phyloP scores from a whole-genome alignment of 1,140 invertebrate genomes.

The Homalodisca vitripennis region DNA sequence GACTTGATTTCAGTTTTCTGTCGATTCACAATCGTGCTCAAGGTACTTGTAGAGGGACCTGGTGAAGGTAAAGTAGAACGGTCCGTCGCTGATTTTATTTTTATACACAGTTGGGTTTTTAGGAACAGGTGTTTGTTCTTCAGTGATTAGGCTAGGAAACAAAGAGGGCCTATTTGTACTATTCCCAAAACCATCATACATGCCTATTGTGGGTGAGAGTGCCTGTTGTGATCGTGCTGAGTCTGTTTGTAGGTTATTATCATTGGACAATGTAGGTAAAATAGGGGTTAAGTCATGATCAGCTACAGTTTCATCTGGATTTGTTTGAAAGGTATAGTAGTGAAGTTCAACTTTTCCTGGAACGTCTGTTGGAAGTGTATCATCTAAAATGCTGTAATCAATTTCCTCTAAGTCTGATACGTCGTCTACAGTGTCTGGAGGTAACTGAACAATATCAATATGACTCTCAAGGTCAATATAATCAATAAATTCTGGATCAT shows the following conservation, averaged over 20 bases:
- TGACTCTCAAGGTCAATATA: conserved; percentile 6
- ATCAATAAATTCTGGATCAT: conserved; percentile 25
- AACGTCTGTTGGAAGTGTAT: conserved; percentile 19
- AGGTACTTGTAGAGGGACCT: conserved; percentile 24
- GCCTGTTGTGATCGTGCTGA: conserved; percentile 8
- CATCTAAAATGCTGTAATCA: conserved; percentile 24
- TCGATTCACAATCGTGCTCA: background rate
- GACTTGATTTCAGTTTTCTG: background rate
- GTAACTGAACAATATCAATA: conserved; percentile 25
- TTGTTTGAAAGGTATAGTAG: background rate
- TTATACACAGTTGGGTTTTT: no score
- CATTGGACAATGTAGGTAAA: conserved; percentile 15
- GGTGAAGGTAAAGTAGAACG: no score
- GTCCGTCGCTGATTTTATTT: no score
- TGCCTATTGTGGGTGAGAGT: no score
- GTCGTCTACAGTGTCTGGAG: conserved; percentile 24
- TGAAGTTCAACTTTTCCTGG: conserved; percentile 26
- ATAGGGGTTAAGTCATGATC: conserved; percentile 9
- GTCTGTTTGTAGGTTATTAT: conserved; percentile 19
- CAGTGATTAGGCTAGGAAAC: no score
- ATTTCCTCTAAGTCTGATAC: conserved; percentile 29
- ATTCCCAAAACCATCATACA: no score
- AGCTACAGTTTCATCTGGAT: conserved; percentile 15
- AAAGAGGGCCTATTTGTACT: no score
- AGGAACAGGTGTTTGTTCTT: no score